Evolutionary conservation across 2,888 invertebrate genomes (phyloP).

Genomic region (Cryptophagus acutangulus): DNA sequence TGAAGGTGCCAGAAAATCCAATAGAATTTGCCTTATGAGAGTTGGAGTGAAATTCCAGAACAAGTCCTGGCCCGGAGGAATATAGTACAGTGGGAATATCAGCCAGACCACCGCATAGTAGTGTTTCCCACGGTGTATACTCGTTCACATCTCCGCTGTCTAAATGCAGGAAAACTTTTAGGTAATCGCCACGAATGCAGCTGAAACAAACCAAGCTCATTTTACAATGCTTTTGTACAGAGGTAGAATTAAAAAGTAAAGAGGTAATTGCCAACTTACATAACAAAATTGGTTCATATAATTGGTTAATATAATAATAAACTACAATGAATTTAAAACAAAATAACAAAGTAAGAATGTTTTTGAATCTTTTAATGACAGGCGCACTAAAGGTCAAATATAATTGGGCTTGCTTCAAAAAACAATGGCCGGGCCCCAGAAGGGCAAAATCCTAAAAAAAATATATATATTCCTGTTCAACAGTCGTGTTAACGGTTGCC

Average conservation of each 20-base stretch:
- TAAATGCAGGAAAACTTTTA: slow-evolving; percentile 73
- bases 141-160: slow-evolving; percentile 69
- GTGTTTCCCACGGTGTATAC: slow-evolving; percentile 67
- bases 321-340: no score
- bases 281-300: no score
- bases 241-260: slow-evolving; percentile 5
- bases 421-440: no score
- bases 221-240: slow-evolving; percentile 1
- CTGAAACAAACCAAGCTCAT: slow-evolving; percentile 56
- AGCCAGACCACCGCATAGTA: slow-evolving; percentile 65
- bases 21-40: slow-evolving; percentile 54
- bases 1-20: slow-evolving; percentile 72
- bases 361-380: no score
- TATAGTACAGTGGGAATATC: slow-evolving; percentile 69
- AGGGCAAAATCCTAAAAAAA: no score
- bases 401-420: no score
- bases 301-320: no score
- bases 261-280: no score
- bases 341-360: no score
- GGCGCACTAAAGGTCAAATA: no score
- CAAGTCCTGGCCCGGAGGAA: slow-evolving; percentile 68
- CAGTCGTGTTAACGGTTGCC: no score
- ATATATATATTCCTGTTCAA: no score
- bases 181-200: slow-evolving; percentile 68
- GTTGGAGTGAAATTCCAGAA: slow-evolving; percentile 69